phyloP scores from a whole-genome alignment of 1,140 invertebrate genomes.

The Homarus americanus region DNA sequence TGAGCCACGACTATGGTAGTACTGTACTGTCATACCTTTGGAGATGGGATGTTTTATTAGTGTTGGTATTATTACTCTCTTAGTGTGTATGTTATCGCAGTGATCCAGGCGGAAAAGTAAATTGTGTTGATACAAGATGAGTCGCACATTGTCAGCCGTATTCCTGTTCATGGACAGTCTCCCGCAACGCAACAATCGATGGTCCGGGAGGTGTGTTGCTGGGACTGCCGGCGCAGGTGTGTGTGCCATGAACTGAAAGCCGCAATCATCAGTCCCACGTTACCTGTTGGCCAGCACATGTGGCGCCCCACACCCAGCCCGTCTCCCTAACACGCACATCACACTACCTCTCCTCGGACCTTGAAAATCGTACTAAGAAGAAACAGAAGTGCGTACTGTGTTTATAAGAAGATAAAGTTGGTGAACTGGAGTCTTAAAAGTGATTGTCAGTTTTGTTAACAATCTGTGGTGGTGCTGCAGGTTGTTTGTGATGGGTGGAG shows the following conservation, averaged over 20 bases:
- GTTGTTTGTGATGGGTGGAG: too few relatives aligned
- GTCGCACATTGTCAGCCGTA: not conserved
- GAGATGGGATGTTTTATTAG: too few relatives aligned
- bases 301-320: not conserved
- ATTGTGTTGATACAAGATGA: not conserved
- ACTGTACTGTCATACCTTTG: too few relatives aligned
- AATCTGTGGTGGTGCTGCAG: too few relatives aligned
- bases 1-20: not conserved
- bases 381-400: not conserved
- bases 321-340: not conserved
- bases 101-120: too few relatives aligned
- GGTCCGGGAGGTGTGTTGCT: conserved; percentile 56
- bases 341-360: not conserved
- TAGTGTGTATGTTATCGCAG: too few relatives aligned
- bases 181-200: conserved; percentile 58
- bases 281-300: conserved; percentile 52
- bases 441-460: too few relatives aligned
- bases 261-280: conserved; percentile 43
- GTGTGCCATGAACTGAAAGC: not conserved
- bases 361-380: not conserved
- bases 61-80: too few relatives aligned
- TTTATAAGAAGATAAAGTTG: too few relatives aligned
- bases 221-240: conserved; percentile 58
- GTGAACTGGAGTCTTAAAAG: too few relatives aligned
- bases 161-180: not conserved